Conservation (phyloP, 2,888 invertebrate genomes). For the Drosophila neotestacea region DNA sequence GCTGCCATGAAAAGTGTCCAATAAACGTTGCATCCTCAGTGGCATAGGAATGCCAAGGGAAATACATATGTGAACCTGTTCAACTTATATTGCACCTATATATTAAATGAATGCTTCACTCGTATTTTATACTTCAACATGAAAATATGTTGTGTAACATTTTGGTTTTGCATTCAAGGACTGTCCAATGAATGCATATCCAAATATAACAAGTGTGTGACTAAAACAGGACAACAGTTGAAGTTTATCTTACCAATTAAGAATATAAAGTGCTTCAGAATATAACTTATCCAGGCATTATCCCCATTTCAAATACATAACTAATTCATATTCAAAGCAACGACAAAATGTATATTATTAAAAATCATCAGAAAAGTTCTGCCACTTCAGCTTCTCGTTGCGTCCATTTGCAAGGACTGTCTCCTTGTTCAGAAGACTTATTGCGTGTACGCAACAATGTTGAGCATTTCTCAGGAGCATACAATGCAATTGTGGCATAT, state of each 20-base stretch:
- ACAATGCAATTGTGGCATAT: slow-evolving; percentile 47
- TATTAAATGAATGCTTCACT: slow-evolving; percentile 32
- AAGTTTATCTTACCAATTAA: background rate
- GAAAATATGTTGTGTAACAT: slow-evolving; percentile 2
- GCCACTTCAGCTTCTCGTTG: slow-evolving; percentile 8
- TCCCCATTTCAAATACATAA: background rate
- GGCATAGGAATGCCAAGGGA: slow-evolving; percentile 38
- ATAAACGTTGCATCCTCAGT: slow-evolving; percentile 54
- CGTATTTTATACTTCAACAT: slow-evolving; percentile 29
- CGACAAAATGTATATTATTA: slow-evolving; percentile 25
- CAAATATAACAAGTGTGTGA: background rate
- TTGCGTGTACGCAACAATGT: slow-evolving; percentile 19
- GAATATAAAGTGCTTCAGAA: background rate
- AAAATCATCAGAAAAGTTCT: slow-evolving; percentile 28
- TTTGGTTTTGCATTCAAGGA: background rate
- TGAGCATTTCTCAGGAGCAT: slow-evolving; percentile 14
- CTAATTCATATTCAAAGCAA: slow-evolving; percentile 3
- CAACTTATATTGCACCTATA: slow-evolving; percentile 31
- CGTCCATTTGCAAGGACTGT: slow-evolving; percentile 4
- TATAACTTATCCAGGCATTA: background rate
- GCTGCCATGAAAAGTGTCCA: slow-evolving; percentile 65
- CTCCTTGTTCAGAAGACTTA: slow-evolving; percentile 12
- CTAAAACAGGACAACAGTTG: background rate
- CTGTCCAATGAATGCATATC: background rate
- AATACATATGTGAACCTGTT: slow-evolving; percentile 19